A percentile compares a stretch with the other conserved stretches of the same genome.
These are phyloP conservation scores for Zaprionus vittiger DNA, from an alignment of 1,140 invertebrate genomes.

Conservation along the genomic window DNA sequence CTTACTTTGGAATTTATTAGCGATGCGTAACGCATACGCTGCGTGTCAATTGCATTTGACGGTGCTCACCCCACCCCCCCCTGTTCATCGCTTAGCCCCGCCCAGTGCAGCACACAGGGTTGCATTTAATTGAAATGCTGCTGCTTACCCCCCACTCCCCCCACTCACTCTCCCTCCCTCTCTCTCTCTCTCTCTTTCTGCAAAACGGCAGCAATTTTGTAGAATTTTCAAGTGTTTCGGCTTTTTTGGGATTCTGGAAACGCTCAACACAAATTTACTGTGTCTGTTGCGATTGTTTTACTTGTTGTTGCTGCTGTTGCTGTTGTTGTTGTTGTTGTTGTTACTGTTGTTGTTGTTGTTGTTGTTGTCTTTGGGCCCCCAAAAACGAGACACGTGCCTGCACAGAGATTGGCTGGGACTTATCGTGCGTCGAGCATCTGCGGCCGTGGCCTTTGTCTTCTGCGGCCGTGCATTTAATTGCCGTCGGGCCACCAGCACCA, in stretches of 20 bases:
- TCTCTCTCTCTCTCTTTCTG: neutral
- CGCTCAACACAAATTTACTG: neutral
- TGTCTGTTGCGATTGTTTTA: conserved; percentile 14
- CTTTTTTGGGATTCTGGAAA: neutral
- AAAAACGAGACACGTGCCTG: conserved; percentile 51
- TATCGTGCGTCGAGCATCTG: conserved; percentile 64
- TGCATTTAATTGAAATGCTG: conserved; percentile 40
- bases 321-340: conserved; percentile 28
- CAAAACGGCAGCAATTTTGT: neutral
- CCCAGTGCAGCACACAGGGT: conserved; percentile 18
- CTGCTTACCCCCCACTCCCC: neutral
- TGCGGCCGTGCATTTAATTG: conserved; percentile 67
- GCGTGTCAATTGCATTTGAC: conserved; percentile 37
- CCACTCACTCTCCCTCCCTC: neutral
- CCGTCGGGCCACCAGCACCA: conserved; percentile 29
- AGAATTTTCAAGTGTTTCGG: conserved; percentile 10
- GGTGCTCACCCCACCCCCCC: neutral
- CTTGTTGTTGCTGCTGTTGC: conserved; percentile 10
- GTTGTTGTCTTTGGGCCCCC: conserved; percentile 20
- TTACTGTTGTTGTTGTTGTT: conserved; percentile 19
- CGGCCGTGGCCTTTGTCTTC: conserved; percentile 40
- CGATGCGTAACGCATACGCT: conserved; percentile 23
- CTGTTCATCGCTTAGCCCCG: neutral
- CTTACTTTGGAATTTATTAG: conserved; percentile 9
- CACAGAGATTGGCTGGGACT: conserved; percentile 8